phyloP scores from a whole-genome alignment of 2,797 vertebrate species.

The Spea hammondii region DNA sequence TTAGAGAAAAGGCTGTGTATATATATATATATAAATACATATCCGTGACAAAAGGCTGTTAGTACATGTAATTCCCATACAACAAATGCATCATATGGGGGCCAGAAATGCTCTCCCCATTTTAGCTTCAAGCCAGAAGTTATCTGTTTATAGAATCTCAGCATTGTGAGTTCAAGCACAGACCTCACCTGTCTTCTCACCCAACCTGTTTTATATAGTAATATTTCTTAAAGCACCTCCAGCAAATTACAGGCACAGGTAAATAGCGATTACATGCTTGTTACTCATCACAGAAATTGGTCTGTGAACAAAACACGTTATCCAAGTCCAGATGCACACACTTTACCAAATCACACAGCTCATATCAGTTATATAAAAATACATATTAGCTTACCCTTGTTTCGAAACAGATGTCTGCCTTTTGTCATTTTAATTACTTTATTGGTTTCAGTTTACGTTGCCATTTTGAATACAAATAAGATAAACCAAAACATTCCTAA shows the following conservation, averaged over 20 bases:
- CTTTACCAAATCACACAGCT: neutral
- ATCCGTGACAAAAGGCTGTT: neutral
- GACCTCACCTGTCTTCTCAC: neutral
- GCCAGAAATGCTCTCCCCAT: neutral
- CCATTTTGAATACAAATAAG: too few relatives aligned
- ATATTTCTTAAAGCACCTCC: slow-evolving; percentile 22
- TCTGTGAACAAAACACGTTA: neutral
- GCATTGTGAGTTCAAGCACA: neutral
- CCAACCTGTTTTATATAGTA: slow-evolving; percentile 21
- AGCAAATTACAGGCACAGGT: slow-evolving; percentile 2
- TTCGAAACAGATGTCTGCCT: too few relatives aligned
- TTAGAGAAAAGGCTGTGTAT: too few relatives aligned
- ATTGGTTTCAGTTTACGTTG: too few relatives aligned
- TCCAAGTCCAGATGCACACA: neutral
- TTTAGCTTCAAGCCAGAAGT: neutral
- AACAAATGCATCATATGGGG: neutral
- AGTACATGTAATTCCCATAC: neutral
- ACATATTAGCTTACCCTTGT: too few relatives aligned
- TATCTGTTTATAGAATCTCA: slow-evolving; percentile 21
- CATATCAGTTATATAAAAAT: too few relatives aligned
- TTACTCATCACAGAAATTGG: neutral
- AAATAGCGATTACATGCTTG: neutral
- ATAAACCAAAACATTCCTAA: too few relatives aligned
- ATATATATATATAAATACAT: neutral
- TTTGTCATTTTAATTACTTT: too few relatives aligned